Evolutionary conservation across 1,140 invertebrate species (phyloP).

Genomic region (Drosophila dunni): DNA sequence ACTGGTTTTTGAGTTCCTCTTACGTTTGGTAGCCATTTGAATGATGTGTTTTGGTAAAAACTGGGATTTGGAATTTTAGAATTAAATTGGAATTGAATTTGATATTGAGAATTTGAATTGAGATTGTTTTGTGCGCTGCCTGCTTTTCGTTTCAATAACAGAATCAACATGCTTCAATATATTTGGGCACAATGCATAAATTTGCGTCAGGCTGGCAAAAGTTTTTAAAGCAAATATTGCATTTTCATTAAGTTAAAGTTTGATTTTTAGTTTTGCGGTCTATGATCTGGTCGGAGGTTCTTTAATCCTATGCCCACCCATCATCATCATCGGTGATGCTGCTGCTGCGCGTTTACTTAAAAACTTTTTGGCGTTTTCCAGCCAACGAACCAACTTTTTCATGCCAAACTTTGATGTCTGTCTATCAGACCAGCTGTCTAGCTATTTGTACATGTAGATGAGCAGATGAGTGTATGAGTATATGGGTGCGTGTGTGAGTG

Average conservation of each 20-base stretch:
- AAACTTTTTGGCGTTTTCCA: conserved; percentile 59
- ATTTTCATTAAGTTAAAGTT: conserved; percentile 80
- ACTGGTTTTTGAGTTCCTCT: background rate
- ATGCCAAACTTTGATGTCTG: conserved; percentile 57
- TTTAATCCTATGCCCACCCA: background rate
- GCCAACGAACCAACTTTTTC: conserved; percentile 63
- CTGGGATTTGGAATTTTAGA: conserved; percentile 5
- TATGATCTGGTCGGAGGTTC: conserved; percentile 24
- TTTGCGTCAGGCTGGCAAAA: conserved; percentile 61
- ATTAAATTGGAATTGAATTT: background rate
- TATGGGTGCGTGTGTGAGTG: conserved; percentile 19
- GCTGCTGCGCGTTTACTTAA: conserved; percentile 63
- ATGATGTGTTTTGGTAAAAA: background rate
- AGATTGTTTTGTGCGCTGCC: conserved; percentile 2
- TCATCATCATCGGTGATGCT: conserved; percentile 19
- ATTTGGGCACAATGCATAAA: conserved; percentile 57
- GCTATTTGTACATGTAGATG: conserved; percentile 21
- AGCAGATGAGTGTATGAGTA: conserved; percentile 5
- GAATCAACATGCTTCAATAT: conserved; percentile 26
- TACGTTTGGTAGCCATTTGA: conserved; percentile 8
- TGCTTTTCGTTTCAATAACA: conserved; percentile 36
- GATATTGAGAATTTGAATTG: conserved; percentile 3
- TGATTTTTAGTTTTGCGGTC: conserved; percentile 68
- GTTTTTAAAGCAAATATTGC: conserved; percentile 69
- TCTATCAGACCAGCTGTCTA: conserved; percentile 45